A percentile compares a stretch with the other conserved stretches of the same genome.
Conservation (phyloP, 2,888 invertebrate species). For the Oscheius myriophilus region DNA sequence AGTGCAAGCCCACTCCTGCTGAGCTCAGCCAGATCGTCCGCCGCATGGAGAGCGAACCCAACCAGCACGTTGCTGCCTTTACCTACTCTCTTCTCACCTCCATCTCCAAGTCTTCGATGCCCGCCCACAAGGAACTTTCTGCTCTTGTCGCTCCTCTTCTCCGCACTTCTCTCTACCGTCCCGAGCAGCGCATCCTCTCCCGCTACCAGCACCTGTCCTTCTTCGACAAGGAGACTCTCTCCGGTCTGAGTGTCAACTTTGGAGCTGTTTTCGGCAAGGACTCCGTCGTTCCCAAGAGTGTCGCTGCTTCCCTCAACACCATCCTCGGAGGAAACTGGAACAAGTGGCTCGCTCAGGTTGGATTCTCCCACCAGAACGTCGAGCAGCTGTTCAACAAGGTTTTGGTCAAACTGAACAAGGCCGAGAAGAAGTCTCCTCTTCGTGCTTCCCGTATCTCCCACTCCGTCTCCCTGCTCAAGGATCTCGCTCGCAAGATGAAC, state of each 20-base stretch:
- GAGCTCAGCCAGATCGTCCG: conserved; percentile 57
- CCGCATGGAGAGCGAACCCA: conserved; percentile 50
- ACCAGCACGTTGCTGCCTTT: conserved; percentile 59
- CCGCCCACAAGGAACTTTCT: conserved; percentile 52
- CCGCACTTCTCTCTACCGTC: conserved; percentile 41
- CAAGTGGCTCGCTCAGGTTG: conserved; percentile 48
- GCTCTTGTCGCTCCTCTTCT: conserved; percentile 39
- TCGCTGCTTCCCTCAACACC: conserved; percentile 54
- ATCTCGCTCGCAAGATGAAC: conserved; percentile 55
- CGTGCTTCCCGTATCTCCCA: conserved; percentile 45
- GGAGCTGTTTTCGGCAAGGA: conserved; percentile 57
- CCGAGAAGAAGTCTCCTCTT: conserved; percentile 36
- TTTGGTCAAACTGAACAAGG: conserved; percentile 33
- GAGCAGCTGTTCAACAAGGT: conserved; percentile 44
- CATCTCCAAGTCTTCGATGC: conserved; percentile 54
- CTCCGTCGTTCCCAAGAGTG: conserved; percentile 53
- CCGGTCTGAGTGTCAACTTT: conserved; percentile 52
- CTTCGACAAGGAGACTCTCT: conserved; percentile 47
- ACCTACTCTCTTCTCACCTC: conserved; percentile 49
- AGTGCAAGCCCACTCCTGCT: conserved; percentile 49
- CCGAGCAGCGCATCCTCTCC: conserved; percentile 41
- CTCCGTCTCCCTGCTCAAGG: conserved; percentile 39
- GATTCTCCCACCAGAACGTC: conserved; percentile 59
- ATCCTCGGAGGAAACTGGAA: conserved; percentile 60
- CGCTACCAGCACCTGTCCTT: conserved; percentile 47